These are phyloP conservation scores for Callocephalon fimbriatum DNA, from an alignment of 2,113 vertebrate genomes.

Conservation along the genomic window DNA sequence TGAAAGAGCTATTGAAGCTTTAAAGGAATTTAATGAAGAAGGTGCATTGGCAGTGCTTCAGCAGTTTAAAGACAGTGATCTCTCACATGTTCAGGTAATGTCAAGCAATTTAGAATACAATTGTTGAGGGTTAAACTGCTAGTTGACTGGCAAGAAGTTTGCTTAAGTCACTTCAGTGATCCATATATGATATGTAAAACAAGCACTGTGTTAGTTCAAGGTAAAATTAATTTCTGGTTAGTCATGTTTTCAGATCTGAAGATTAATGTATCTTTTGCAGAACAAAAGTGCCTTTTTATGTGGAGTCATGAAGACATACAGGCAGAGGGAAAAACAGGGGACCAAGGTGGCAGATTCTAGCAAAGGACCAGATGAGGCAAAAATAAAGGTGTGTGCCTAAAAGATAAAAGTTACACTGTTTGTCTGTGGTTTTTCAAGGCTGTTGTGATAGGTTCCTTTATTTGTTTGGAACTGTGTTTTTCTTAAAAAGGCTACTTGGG, in stretches of 20 bases:
- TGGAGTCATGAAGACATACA: conserved; percentile 99
- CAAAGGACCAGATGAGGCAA: conserved; percentile 97
- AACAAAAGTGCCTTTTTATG: conserved; percentile 99
- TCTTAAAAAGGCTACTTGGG: background rate
- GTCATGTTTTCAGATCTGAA: background rate
- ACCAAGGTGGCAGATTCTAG: conserved; percentile 93
- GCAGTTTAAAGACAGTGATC: conserved; percentile 98
- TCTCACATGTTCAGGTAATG: conserved; percentile 96
- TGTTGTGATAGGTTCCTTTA: background rate
- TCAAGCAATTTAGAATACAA: background rate
- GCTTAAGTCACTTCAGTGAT: background rate
- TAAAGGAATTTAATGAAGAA: conserved; percentile 99
- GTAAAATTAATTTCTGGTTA: background rate
- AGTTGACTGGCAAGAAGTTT: background rate
- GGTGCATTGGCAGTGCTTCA: conserved; percentile 95
- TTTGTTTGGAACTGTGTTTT: background rate
- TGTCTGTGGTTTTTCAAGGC: background rate
- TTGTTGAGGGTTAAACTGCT: background rate
- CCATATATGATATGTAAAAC: background rate
- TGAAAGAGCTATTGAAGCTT: conserved; percentile 95
- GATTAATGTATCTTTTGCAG: conserved; percentile 70
- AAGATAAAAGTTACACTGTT: background rate
- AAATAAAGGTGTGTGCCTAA: conserved; percentile 89
- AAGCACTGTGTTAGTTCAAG: background rate
- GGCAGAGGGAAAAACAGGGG: conserved; percentile 98